Percentiles rank a stretch among this genome's conserved stretches.
phyloP scores from a whole-genome alignment of 1,140 invertebrate species.

The Drosophila oshimai region DNA sequence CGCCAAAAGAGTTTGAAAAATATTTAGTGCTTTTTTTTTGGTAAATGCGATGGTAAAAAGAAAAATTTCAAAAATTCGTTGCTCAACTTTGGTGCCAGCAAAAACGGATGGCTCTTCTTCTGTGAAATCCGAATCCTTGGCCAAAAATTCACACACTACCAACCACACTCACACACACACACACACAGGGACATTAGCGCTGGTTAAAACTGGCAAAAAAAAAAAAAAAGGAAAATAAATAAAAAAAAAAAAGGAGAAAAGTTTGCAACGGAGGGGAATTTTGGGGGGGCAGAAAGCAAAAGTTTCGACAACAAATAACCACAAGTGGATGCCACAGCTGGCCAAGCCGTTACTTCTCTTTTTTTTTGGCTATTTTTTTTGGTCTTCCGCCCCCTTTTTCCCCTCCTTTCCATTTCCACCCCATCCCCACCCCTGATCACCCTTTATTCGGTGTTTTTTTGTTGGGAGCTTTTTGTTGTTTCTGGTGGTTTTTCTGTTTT shows the following conservation, averaged over 20 bases:
- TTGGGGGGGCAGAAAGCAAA: conserved; percentile 55
- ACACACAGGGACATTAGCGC: conserved; percentile 39
- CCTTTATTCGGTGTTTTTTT: neutral
- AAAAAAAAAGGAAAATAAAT: neutral
- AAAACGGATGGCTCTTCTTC: conserved; percentile 19
- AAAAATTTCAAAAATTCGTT: conserved; percentile 3
- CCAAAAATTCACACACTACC: conserved; percentile 1
- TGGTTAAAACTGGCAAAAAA: conserved; percentile 68
- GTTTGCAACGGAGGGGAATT: conserved; percentile 15
- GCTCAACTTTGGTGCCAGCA: conserved; percentile 1
- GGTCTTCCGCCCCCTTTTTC: neutral
- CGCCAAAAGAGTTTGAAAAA: too few species aligned
- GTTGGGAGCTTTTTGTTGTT: conserved; percentile 27
- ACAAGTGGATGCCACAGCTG: conserved; percentile 75
- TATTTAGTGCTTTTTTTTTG: neutral
- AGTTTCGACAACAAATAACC: conserved; percentile 76
- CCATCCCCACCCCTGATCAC: neutral
- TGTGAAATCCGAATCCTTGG: conserved; percentile 1
- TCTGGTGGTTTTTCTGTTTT: conserved; percentile 62
- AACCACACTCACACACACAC: conserved; percentile 4
- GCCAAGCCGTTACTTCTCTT: conserved; percentile 37
- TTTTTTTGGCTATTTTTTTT: conserved; percentile 6
- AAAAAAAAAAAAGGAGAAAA: conserved; percentile 21
- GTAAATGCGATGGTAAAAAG: neutral
- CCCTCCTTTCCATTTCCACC: too few species aligned